Base-by-base conservation (phyloP, 64 coral and sea anemone genomes). In the Montipora foliosa region DNA sequence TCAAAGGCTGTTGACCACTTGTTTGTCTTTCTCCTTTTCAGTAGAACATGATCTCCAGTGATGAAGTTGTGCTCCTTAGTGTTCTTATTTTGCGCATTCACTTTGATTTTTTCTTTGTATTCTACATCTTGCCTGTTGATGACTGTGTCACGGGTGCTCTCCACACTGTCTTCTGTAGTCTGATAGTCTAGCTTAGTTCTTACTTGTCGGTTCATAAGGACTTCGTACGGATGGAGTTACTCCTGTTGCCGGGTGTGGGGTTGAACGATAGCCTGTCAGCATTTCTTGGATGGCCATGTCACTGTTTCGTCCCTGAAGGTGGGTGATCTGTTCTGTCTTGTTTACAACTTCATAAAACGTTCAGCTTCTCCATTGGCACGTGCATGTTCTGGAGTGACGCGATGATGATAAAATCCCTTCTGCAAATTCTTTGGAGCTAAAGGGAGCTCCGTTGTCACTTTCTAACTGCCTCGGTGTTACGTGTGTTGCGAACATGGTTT, bases 321-420 rank as follows among this genome's bases (percentile, higher is more conserved):
- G 53, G 13, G 61, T 1, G 61, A 64, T 64, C 61, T 64, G 10
- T 14, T 64, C 13, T 3, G 9, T 64, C 61, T 64, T 64, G 61
- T 64, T 64, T 4, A 12, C 61, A 14, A 12, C 14, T 64, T 64
- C 61, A 64, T 64, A 64, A 15, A 16, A 14, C 4, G 6, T 16
- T 64, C 11, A 4, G 61, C 61, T 16, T 64, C 14, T 11, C 14
- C 15, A n/a, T 73, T 15, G 15, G 6, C n/a, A 1, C 13, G n/a
- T n/a, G 49, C 78, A 20, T 80, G 78, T 24, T 80, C 17, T 4
- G 48, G 78, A 0, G 78, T 80, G 78, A 80, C 79, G 5, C 79
- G 9, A 19, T 60, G 79, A 59, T 81, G 49, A 11, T 81, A 51
- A 19, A 59, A 61, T 60, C 52, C 79, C 79, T 81, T 80, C 49